These are phyloP conservation scores for Cantharis rufa DNA, from an alignment of 2,888 invertebrate species.

Conservation along the genomic window DNA sequence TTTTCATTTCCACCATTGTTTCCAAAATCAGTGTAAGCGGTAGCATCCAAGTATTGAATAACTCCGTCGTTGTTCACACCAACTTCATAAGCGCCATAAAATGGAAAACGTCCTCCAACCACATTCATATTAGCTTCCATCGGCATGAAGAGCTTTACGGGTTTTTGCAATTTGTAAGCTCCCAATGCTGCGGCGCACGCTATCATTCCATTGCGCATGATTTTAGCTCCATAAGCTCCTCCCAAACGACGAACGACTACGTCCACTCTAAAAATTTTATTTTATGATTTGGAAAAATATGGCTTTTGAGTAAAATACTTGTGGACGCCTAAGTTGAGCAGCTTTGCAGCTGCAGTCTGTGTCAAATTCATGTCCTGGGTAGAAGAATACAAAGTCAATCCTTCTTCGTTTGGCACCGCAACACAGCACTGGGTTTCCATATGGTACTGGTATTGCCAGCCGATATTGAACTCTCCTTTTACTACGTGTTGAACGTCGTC, in stretches of 20 bases:
- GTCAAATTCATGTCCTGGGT: background rate
- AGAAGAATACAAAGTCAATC: background rate
- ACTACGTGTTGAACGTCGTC: slow-evolving; percentile 57
- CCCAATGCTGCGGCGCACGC: slow-evolving; percentile 73
- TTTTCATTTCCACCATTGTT: slow-evolving; percentile 60
- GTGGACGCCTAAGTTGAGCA: background rate
- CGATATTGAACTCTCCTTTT: slow-evolving; percentile 62
- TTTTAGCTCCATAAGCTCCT: slow-evolving; percentile 82
- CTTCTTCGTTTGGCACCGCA: background rate
- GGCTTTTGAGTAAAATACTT: background rate
- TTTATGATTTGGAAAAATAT: background rate
- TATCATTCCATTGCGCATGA: slow-evolving; percentile 63
- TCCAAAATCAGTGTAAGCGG: slow-evolving; percentile 62
- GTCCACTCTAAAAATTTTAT: slow-evolving; percentile 61
- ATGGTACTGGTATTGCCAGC: slow-evolving; percentile 71
- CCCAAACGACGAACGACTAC: slow-evolving; percentile 74
- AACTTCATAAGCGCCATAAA: slow-evolving; percentile 68
- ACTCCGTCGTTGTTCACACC: slow-evolving; percentile 66
- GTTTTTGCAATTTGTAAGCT: slow-evolving; percentile 63
- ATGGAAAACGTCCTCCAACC: slow-evolving; percentile 69
- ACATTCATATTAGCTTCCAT: slow-evolving; percentile 74
- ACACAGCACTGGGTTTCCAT: background rate
- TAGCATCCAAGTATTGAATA: slow-evolving; percentile 67
- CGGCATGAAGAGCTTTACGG: slow-evolving; percentile 72
- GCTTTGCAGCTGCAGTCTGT: background rate